These are phyloP conservation scores for Sphaeridia pumilis DNA, from an alignment of 2,888 invertebrate genomes.

Conservation along the genomic window DNA sequence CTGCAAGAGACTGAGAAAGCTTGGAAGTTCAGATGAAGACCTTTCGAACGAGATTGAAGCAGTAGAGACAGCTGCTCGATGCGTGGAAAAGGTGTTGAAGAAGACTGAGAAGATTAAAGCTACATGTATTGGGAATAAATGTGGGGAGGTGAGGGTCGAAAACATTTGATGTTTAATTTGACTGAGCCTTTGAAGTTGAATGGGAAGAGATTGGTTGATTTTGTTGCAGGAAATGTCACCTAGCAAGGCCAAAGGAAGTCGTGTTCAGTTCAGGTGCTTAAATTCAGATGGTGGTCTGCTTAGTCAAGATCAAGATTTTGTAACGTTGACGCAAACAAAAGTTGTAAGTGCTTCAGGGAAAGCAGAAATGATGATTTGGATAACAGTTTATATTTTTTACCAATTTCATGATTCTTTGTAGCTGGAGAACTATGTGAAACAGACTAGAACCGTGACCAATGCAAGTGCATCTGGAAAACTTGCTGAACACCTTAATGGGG, in stretches of 20 bases:
- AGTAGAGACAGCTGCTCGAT: background rate
- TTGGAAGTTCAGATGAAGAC: slow-evolving; percentile 16
- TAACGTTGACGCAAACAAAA: background rate
- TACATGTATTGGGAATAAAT: slow-evolving; percentile 5
- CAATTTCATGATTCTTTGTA: no score
- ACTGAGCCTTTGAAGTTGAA: background rate
- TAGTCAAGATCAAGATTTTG: no score
- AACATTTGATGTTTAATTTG: background rate
- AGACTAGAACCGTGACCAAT: no score
- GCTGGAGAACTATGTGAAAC: no score
- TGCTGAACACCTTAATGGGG: background rate
- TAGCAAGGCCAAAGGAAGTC: no score
- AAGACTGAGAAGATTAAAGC: slow-evolving; percentile 4
- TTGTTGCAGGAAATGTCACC: no score
- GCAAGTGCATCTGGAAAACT: background rate
- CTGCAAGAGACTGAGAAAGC: slow-evolving; percentile 25
- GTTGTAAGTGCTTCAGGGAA: background rate
- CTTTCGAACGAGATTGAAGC: background rate
- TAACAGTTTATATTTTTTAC: no score
- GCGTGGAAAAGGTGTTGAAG: background rate
- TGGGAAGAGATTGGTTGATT: no score
- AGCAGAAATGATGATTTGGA: no score
- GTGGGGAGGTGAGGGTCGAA: slow-evolving; percentile 1
- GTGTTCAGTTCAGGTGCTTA: no score
- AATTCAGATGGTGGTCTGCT: no score